Evolutionary conservation across 92 coral and sea anemone genomes (phyloP), one percentile per base, ranked within the genome.

Genomic region (Porites evermanni): DNA sequence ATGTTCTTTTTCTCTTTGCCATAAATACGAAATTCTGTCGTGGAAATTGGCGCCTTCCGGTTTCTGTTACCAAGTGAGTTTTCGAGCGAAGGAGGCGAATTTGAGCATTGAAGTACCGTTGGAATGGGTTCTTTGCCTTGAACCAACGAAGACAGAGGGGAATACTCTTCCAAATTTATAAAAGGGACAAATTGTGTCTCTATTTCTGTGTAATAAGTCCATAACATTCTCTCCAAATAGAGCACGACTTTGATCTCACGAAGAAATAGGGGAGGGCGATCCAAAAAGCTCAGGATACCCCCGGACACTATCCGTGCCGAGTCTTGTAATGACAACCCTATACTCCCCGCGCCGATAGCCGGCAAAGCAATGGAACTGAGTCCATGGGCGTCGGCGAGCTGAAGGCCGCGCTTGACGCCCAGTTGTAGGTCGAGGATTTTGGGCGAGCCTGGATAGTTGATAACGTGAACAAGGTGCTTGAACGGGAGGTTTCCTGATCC

Each of bases 11-110:
- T 53, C 13, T 84, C 74, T 61, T 84, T 74, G 17, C 80, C 88
- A 51, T 19, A 91, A 71, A 88, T 81, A 64, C 88, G 81, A 75
- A 84, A 72, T 16, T 80, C 74, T 9, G 75, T 71, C 51, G 75
- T 12, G 9, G 74, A 1, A 52, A 17, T 5, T n/a, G 84, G 66
- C 3, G 32, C 17, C 12, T 52, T 53, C 0, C 13, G 19, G 4
- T n/a, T 67, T 10, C 38, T n/a, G 53, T 66, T 52, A 20, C 2
- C 23, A n/a, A 51, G 19, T 24, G 53, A 19, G 23, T 23, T 17
- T 12, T 56, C 53, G 44, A 9, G 8, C 6, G 20, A 32, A 9
- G 18, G 64, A 18, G 7, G 6, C 16, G 68, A 56, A 8, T 47
- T 32, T 24, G 26, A 24, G 26, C 1, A 24, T 1, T 32, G 3